phyloP scores from a whole-genome alignment of 2,888 invertebrate species.

The Lamellibrachia satsuma region DNA sequence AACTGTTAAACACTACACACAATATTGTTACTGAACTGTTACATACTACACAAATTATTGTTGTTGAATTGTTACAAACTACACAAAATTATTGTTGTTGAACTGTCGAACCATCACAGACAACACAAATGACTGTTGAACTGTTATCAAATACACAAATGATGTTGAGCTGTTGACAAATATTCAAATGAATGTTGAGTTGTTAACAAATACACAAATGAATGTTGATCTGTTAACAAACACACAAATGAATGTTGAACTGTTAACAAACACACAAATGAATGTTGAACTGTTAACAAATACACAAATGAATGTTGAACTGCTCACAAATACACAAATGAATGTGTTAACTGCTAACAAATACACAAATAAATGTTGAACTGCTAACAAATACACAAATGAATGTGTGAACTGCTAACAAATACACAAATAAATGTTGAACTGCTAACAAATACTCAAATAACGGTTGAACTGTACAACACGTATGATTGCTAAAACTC shows the following conservation, averaged over 20 bases:
- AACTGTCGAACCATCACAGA: background rate
- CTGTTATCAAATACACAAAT: background rate
- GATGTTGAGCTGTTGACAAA: background rate
- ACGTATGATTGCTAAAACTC: background rate
- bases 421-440: background rate
- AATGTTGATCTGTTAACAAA: background rate
- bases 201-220: background rate
- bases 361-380: background rate
- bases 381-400: background rate
- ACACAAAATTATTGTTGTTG: background rate
- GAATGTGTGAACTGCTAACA: background rate
- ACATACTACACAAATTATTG: background rate
- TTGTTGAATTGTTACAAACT: background rate
- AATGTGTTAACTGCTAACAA: background rate
- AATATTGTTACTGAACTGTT: background rate
- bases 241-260: too few species aligned
- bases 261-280: background rate
- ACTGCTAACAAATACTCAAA: background rate
- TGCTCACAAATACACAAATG: background rate
- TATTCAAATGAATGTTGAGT: too few species aligned
- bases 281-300: background rate
- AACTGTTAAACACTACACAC: too few species aligned
- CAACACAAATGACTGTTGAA: background rate
- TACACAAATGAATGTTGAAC: background rate
- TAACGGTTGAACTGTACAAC: background rate